Base-by-base conservation (phyloP, 2,888 invertebrate species). In the Hoplodrina blanda region DNA sequence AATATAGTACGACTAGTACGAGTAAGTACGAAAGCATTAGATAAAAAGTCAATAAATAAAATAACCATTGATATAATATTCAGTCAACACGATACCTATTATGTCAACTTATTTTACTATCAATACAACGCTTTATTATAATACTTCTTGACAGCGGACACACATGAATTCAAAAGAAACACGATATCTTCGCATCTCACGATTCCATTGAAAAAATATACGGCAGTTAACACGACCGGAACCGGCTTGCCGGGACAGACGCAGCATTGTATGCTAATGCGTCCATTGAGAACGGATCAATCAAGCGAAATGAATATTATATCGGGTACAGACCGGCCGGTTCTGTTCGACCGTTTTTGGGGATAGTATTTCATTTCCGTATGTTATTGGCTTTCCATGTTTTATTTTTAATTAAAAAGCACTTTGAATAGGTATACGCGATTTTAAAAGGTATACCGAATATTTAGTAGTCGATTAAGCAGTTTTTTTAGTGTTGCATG, bases 261-360 rank as follows among this genome's bases (percentile, higher is more conserved):
- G 49, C 73, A 67, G 75, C 71, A 83, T 87, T 87, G 80, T 88
- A 86, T 88, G 87, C 79, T 85, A 86, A 87, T 88, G 62, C 71
- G 41, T 50, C 44, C 73, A 81, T 85, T 81, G 83, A 76, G 83
- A 83, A 84, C 81, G 78, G 73, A 83, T 81, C 81, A 82, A 86
- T 86, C 84, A 83, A 79, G 65, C 73, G 77, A 80, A 78, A 82
- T 82, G 77, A 78, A 83, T 83, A 78, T 80, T 73, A 63, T 75
- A 69, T 69, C 76, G 63, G 52, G 53, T 74, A 41, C 66, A 68
- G 25, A 68, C 68, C 15, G 56, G n/a, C 8, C 55, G 30, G 52
- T 25, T 62, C 66, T 30, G 54, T 68, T 57, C 17, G 41, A 37
- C 3, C 20, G 41, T 70, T 83, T 80, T 80, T 76, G 53, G 25